A percentile compares a stretch with the other conserved stretches of the same genome.
phyloP scores from a whole-genome alignment of 2,113 vertebrate species.

The Bubo blakistoni region DNA sequence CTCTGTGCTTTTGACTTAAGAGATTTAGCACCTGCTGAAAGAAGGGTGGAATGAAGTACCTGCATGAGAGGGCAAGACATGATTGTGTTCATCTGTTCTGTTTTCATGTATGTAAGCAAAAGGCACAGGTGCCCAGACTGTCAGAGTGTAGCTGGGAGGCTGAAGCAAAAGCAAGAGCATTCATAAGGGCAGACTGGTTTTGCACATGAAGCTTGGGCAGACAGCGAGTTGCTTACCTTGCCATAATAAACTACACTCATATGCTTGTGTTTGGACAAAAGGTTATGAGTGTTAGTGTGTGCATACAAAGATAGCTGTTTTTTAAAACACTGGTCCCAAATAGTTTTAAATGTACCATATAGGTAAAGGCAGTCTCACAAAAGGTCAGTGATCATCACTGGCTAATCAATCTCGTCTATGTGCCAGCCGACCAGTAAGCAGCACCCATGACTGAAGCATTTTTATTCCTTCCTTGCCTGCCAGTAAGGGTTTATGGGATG shows the following conservation, averaged over 20 bases:
- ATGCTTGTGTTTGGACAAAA: background rate
- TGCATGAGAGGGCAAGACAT: background rate
- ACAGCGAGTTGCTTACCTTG: background rate
- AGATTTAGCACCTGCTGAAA: background rate
- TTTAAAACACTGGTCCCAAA: background rate
- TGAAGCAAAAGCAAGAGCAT: background rate
- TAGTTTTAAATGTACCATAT: background rate
- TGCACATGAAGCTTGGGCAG: background rate
- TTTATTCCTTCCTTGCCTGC: background rate
- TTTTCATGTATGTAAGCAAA: background rate
- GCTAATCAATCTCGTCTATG: background rate
- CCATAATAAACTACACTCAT: background rate
- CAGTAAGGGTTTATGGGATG: background rate
- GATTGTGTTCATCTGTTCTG: accelerated
- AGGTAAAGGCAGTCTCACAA: background rate
- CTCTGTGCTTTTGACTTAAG: background rate
- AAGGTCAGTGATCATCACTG: background rate
- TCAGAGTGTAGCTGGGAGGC: accelerated
- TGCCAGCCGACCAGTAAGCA: background rate
- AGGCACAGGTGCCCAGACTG: background rate
- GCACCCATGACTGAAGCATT: background rate
- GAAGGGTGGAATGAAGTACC: background rate
- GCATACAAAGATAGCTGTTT: background rate
- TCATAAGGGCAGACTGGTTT: background rate
- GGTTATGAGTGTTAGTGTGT: background rate